Evolutionary conservation across 2,888 invertebrate species (phyloP), one percentile per base, ranked within the genome.

Genomic region (Rhimphoctona megacephalus): DNA sequence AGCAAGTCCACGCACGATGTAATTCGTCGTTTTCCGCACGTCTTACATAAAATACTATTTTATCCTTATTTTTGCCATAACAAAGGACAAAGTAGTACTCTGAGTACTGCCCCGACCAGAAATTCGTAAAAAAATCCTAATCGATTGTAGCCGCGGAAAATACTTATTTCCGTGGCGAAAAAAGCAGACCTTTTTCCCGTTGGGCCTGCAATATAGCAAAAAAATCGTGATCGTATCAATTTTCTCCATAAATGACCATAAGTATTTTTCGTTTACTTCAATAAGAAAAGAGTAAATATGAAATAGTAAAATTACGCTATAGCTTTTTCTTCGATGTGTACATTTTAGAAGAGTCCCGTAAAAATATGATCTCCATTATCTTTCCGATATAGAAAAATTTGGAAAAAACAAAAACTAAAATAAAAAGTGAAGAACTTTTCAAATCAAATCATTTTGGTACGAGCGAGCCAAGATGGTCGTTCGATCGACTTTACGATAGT

Each of bases 271-370:
- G 39, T 39, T 2, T 69, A 1, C 69, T 43, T 70, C 22, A 39
- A 70, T 43, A 57, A 80, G 2, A 46, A 30, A 30, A 33, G 43
- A 30, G 70, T 69, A 43, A n/a, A 61, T 80, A 61, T n/a, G 33
- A 80, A 80, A 80, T 61, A 80, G 46, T 1, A 61, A 57, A 80
- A 46, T 80, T 80, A 33, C 30, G 46, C 57, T 80, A 66, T 8
- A 22, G 19, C 22, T 33, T 76, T 9, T 19, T 54, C 14, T 80
- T 80, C 70, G 70, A 80, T 80, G 79, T 80, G 46, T 80, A 22
- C n/a, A 46, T 61, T 57, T 70, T 61, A 61, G 52, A 67, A 52
- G 67, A 67, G 19, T 78, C 33, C 14, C 22, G 25, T 33, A 5
- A 43, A 43, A 11, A 43, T 11, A 39, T 39, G 39, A 9, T 43